Conservation (phyloP, 2,113 vertebrate species). For the Miniopterus natalensis region DNA sequence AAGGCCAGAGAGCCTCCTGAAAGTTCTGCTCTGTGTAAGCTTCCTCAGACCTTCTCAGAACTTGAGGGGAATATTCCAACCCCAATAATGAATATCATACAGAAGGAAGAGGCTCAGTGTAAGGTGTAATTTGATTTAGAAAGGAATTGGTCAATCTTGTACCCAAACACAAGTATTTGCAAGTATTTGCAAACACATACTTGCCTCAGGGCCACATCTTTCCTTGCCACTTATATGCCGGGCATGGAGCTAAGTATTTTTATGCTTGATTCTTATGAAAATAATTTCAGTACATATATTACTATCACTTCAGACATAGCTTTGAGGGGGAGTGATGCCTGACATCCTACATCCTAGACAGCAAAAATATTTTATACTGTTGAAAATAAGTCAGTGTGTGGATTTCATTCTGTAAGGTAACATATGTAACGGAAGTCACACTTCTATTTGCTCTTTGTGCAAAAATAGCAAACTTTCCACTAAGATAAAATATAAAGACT, state of each 20-base stretch:
- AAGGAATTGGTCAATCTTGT: neutral
- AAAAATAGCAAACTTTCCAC: neutral
- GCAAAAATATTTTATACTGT: conserved; percentile 19
- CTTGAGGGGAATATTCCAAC: neutral
- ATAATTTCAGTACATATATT: neutral
- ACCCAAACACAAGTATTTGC: too few species aligned
- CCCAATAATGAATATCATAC: neutral
- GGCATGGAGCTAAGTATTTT: neutral
- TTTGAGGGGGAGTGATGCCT: neutral
- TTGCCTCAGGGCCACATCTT: neutral
- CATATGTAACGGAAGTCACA: neutral
- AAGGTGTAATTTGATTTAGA: neutral
- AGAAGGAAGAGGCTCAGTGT: neutral
- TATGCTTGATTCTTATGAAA: conserved; percentile 38
- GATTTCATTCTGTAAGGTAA: neutral
- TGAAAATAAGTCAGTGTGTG: conserved; percentile 39
- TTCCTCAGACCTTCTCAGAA: neutral
- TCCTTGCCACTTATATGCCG: neutral
- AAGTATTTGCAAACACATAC: neutral
- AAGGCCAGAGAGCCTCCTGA: neutral
- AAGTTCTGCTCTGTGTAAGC: neutral
- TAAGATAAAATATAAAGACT: conserved; percentile 23
- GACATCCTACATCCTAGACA: neutral
- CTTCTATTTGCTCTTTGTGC: neutral
- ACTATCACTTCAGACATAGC: neutral